Evolutionary conservation across 1,140 invertebrate species (phyloP).

Genomic region (Whitmania pigra): DNA sequence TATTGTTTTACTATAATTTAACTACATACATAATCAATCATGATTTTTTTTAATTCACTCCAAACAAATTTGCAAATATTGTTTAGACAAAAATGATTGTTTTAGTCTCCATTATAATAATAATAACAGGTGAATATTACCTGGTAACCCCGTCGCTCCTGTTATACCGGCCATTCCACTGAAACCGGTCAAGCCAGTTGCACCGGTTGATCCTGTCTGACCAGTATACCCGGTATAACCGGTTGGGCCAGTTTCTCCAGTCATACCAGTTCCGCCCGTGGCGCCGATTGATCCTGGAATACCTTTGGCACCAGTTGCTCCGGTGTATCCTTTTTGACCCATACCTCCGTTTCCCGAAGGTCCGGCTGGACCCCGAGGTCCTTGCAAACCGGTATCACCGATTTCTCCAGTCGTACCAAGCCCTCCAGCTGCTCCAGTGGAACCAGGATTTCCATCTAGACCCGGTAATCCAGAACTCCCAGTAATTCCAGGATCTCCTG

Average conservation of each 20-base stretch:
- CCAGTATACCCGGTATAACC: conserved; percentile 4
- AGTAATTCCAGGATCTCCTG: neutral
- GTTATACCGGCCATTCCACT: neutral
- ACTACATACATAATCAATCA: no score
- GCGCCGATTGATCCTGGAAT: neutral
- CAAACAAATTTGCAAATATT: no score
- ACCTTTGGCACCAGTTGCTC: neutral
- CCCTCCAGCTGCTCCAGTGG: conserved; percentile 3
- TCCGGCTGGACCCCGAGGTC: neutral
- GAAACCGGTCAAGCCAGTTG: neutral
- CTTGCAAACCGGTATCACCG: neutral
- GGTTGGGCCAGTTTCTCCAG: neutral
- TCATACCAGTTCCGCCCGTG: neutral
- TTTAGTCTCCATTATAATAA: no score
- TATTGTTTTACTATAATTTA: no score
- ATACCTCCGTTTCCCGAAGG: neutral
- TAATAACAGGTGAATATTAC: no score
- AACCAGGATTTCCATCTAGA: conserved; percentile 1
- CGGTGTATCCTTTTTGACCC: conserved; percentile 8
- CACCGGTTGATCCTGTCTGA: conserved; percentile 2
- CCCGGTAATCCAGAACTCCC: neutral
- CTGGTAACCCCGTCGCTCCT: neutral
- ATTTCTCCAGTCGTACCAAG: neutral
- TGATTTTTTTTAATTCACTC: no score
- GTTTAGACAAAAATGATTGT: no score